Evolutionary conservation across 2,113 vertebrate species (phyloP).

Genomic region (Oryzias curvinotus): DNA sequence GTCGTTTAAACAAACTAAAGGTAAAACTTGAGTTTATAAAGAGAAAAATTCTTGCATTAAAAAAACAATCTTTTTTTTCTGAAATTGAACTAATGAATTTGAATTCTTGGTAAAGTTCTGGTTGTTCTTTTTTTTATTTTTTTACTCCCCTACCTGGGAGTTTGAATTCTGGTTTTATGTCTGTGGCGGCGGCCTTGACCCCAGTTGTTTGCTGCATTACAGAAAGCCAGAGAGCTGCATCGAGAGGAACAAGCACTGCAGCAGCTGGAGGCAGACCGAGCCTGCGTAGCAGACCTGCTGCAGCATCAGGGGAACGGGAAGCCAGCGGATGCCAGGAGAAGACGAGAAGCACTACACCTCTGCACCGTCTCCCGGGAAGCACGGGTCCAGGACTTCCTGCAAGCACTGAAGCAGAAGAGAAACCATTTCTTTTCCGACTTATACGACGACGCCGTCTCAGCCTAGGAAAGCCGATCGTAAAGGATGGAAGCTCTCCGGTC

Average conservation of each 20-base stretch:
- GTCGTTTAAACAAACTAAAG: no score
- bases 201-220: slow-evolving; percentile 25
- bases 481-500: slow-evolving; percentile 35
- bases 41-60: no score
- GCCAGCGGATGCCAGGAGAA: slow-evolving; percentile 71
- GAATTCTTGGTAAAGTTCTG: no score
- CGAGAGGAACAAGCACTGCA: slow-evolving; percentile 81
- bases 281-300: slow-evolving; percentile 81
- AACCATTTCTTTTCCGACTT: slow-evolving; percentile 79
- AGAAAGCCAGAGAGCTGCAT: slow-evolving; percentile 91
- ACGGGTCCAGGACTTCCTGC: slow-evolving; percentile 86
- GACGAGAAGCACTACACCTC: slow-evolving; percentile 79
- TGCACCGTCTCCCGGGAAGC: slow-evolving; percentile 82
- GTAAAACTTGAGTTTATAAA: no score
- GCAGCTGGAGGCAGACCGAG: slow-evolving; percentile 88
- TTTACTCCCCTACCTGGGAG: no score
- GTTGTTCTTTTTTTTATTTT: no score
- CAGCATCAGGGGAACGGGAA: slow-evolving; percentile 78
- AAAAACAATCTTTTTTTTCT: no score
- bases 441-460: slow-evolving; percentile 57
- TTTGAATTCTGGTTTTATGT: background rate
- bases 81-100: no score
- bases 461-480: slow-evolving; percentile 60
- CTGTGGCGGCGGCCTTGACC: no score
- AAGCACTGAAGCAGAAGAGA: slow-evolving; percentile 86